A percentile compares a stretch with the other conserved stretches of the same genome.
These are phyloP conservation scores for Cephalotes varians DNA, from an alignment of 2,888 invertebrate species.

Conservation along the genomic window DNA sequence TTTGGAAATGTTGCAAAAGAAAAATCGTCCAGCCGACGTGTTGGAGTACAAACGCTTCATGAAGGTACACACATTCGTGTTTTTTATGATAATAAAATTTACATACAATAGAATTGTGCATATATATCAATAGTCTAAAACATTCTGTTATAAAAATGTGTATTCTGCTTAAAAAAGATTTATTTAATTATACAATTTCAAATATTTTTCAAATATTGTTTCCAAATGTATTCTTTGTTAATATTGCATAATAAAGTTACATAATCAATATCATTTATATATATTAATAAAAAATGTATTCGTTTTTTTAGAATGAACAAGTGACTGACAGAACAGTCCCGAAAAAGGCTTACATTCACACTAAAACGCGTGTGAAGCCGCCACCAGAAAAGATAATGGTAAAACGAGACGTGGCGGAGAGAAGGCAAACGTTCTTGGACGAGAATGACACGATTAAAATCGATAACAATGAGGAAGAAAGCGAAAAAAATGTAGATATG, in stretches of 20 bases:
- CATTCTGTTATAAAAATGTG: not conserved
- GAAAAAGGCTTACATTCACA: slow-evolving; percentile 76
- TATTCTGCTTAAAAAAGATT: not conserved
- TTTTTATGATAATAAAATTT: not conserved
- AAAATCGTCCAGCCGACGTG: slow-evolving; percentile 81
- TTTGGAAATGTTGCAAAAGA: slow-evolving; percentile 77
- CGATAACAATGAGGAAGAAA: slow-evolving; percentile 59
- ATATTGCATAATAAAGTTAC: not conserved
- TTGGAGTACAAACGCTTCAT: slow-evolving; percentile 80
- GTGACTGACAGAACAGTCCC: slow-evolving; percentile 74
- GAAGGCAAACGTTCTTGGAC: slow-evolving; percentile 57
- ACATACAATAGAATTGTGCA: not conserved
- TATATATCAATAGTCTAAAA: not conserved
- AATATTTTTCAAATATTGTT: not conserved
- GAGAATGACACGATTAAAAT: slow-evolving; percentile 65
- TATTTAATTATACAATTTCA: slow-evolving; percentile 5
- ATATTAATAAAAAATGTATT: not conserved
- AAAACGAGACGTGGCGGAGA: slow-evolving; percentile 69
- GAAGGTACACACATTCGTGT: slow-evolving; percentile 72
- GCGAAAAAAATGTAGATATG: slow-evolving; percentile 60
- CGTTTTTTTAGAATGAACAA: slow-evolving; percentile 77
- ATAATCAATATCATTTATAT: not conserved
- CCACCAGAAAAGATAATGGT: slow-evolving; percentile 77
- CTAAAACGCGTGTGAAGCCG: slow-evolving; percentile 75
- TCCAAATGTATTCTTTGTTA: not conserved